Evolutionary conservation across 2,888 invertebrate species (phyloP).

Genomic region (Sphinx pinastri): DNA sequence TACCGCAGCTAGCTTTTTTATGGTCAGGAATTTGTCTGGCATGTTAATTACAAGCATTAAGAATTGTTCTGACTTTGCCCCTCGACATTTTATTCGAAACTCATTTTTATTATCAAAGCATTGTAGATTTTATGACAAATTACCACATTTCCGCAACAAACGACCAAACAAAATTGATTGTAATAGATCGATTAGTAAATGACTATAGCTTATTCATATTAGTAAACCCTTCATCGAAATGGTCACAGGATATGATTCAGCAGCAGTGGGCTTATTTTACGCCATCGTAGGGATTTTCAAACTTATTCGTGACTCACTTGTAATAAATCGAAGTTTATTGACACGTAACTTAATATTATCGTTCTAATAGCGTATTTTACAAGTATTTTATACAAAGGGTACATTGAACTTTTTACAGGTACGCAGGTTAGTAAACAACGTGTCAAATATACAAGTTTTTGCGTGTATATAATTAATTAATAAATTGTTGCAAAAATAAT

Average conservation of each 20-base stretch:
- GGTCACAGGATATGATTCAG: conserved; percentile 59
- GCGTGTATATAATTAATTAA: background rate
- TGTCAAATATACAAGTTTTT: background rate
- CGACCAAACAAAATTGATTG: background rate
- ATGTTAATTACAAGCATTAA: too few species aligned
- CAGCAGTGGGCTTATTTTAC: conserved; percentile 57
- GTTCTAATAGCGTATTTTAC: conserved; percentile 41
- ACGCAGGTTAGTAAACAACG: background rate
- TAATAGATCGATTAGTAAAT: conserved; percentile 1
- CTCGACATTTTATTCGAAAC: too few species aligned
- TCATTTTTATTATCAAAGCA: too few species aligned
- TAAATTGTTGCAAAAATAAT: background rate
- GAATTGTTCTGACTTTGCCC: too few species aligned
- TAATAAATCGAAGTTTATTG: conserved; percentile 48
- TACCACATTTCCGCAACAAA: too few species aligned
- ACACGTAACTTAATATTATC: conserved; percentile 48
- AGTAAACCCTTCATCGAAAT: conserved; percentile 34
- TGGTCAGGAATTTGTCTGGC: too few species aligned
- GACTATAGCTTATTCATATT: background rate
- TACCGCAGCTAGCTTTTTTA: too few species aligned
- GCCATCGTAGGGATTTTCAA: conserved; percentile 57
- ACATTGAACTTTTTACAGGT: conserved; percentile 38
- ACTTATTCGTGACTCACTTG: conserved; percentile 40
- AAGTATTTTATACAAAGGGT: conserved; percentile 32
- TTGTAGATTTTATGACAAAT: too few species aligned